Conservation (phyloP, 2,888 invertebrate genomes). For the Aspidiotus destructor region DNA sequence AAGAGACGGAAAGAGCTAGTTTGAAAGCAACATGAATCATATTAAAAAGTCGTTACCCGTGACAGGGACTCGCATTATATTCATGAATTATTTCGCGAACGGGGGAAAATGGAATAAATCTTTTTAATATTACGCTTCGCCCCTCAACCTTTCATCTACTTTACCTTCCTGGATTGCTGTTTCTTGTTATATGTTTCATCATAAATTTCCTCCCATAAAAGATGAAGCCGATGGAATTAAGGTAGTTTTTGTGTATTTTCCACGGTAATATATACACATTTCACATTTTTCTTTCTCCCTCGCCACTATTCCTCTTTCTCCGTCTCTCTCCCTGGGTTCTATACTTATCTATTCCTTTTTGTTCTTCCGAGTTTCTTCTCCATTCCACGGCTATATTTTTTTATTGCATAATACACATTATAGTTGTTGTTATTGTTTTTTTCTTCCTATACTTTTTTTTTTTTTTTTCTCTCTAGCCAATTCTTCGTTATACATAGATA, state of each 20-base stretch:
- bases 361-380: neutral
- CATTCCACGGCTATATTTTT: neutral
- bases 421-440: neutral
- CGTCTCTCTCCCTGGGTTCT: neutral
- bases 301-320: neutral
- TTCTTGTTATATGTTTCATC: constrained; percentile 31
- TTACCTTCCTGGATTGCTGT: constrained; percentile 12
- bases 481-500: neutral
- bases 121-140: constrained; percentile 31
- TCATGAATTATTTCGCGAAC: constrained; percentile 32
- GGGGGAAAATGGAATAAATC: constrained; percentile 32
- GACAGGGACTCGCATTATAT: constrained; percentile 33
- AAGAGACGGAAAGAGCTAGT: constrained; percentile 20
- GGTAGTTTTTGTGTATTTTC: constrained; percentile 32
- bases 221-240: constrained; percentile 33
- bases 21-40: constrained; percentile 32
- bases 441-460: neutral
- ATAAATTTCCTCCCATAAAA: constrained; percentile 32
- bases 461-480: neutral
- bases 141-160: constrained; percentile 26
- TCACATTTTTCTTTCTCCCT: neutral
- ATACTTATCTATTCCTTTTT: constrained; percentile 6
- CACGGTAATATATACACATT: constrained; percentile 1
- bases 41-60: constrained; percentile 32
- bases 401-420: neutral